Conservation (phyloP, 2,113 vertebrate genomes). For the Cochlearius cochlearius region DNA sequence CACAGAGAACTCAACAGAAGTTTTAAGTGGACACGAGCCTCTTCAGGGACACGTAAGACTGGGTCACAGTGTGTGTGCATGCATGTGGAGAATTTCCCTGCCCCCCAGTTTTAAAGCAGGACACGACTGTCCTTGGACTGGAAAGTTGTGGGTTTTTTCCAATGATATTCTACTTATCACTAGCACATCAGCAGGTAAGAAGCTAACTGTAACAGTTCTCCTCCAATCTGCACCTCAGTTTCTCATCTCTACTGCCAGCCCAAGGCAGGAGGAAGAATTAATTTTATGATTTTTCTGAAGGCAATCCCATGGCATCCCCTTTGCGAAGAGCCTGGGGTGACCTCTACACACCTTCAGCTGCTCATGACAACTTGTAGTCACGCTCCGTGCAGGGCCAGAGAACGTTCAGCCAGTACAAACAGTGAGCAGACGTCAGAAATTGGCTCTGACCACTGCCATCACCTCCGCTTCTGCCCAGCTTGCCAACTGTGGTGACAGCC, state of each 20-base stretch:
- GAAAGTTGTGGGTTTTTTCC: background rate
- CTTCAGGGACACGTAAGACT: fast-evolving
- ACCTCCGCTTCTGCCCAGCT: background rate
- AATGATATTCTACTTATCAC: fast-evolving
- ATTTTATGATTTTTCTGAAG: background rate
- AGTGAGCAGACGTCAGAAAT: fast-evolving
- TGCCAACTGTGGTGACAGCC: fast-evolving
- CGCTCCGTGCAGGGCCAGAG: background rate
- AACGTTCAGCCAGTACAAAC: fast-evolving
- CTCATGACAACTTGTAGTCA: background rate
- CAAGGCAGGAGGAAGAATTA: background rate
- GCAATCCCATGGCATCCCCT: background rate
- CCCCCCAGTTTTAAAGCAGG: background rate
- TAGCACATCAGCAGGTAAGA: background rate
- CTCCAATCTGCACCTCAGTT: background rate
- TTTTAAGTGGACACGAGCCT: fast-evolving
- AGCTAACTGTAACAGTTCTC: background rate
- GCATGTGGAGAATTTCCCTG: too few species aligned
- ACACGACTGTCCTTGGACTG: too few species aligned
- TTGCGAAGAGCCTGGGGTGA: too few species aligned
- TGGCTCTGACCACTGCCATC: background rate
- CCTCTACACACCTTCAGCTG: background rate
- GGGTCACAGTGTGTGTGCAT: too few species aligned
- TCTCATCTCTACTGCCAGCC: background rate
- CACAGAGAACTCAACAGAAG: background rate